These are phyloP conservation scores for Drosophila tanythrix DNA, from an alignment of 2,888 invertebrate species.

Conservation along the genomic window DNA sequence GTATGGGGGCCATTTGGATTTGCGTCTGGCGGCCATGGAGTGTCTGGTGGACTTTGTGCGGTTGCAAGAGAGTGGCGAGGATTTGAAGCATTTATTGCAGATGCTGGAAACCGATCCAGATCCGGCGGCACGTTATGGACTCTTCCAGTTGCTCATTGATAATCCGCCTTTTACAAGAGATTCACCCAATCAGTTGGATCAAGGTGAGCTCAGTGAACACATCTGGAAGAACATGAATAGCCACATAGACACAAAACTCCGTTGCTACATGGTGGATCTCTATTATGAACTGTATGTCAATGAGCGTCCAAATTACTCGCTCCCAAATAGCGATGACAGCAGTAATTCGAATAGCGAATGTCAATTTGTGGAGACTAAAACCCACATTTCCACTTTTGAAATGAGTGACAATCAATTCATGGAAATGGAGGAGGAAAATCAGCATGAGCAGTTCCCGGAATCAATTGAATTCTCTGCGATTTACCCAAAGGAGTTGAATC, in stretches of 20 bases:
- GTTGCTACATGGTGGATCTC: slow-evolving; percentile 96
- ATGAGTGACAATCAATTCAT: neutral
- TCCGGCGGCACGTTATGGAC: slow-evolving; percentile 90
- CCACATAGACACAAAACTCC: slow-evolving; percentile 91
- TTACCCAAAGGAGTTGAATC: neutral
- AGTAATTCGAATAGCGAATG: slow-evolving; percentile 12
- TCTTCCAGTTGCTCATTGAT: slow-evolving; percentile 90
- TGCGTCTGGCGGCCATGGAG: slow-evolving; percentile 95
- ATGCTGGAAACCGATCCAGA: slow-evolving; percentile 95
- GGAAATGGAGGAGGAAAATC: neutral
- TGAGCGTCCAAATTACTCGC: slow-evolving; percentile 91
- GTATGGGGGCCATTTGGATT: slow-evolving; percentile 96
- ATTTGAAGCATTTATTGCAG: slow-evolving; percentile 92
- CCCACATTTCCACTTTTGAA: no score
- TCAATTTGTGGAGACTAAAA: neutral
- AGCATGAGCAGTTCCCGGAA: neutral
- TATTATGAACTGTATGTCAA: slow-evolving; percentile 95
- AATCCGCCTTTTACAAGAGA: slow-evolving; percentile 92
- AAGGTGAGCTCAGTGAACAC: slow-evolving; percentile 92
- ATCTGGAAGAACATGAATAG: slow-evolving; percentile 93
- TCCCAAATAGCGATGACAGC: slow-evolving; percentile 89
- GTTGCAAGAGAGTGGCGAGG: slow-evolving; percentile 93
- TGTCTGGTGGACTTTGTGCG: slow-evolving; percentile 95
- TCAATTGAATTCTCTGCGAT: neutral
- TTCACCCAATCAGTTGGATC: slow-evolving; percentile 90